These are phyloP conservation scores for Sialis fuliginosa DNA, from an alignment of 2,888 invertebrate species.

Conservation along the genomic window DNA sequence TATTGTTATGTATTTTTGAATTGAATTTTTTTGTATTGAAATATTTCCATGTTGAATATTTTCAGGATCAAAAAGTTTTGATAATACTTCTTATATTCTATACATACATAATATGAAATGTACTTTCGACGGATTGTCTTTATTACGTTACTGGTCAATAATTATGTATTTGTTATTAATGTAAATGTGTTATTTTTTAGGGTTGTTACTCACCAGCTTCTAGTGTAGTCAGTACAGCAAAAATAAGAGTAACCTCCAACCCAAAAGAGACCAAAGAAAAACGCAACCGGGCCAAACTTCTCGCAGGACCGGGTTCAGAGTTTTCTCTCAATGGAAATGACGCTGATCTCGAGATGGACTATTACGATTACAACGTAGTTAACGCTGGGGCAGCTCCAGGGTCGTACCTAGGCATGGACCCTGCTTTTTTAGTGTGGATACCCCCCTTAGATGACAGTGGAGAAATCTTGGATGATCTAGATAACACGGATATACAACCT, in stretches of 20 bases:
- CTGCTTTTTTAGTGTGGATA: conserved; percentile 75
- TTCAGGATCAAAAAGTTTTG: too few relatives aligned
- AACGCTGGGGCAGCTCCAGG: conserved; percentile 71
- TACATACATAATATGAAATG: too few relatives aligned
- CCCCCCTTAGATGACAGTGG: conserved; percentile 56
- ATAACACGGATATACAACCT: conserved; percentile 25
- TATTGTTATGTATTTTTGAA: too few relatives aligned
- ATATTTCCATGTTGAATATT: too few relatives aligned
- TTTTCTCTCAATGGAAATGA: conserved; percentile 58
- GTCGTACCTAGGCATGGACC: conserved; percentile 77
- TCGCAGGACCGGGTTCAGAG: conserved; percentile 53
- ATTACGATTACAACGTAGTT: conserved; percentile 77
- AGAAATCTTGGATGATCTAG: conserved; percentile 42
- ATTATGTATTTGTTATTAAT: too few relatives aligned
- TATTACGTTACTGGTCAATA: too few relatives aligned
- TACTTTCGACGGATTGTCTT: too few relatives aligned
- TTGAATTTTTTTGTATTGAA: too few relatives aligned
- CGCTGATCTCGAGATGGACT: conserved; percentile 66
- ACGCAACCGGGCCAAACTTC: conserved; percentile 49
- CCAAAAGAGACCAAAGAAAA: conserved; percentile 65
- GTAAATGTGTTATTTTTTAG: conserved; percentile 22
- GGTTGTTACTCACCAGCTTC: conserved; percentile 55
- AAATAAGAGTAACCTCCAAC: conserved; percentile 40
- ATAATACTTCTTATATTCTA: too few relatives aligned
- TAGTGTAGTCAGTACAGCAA: conserved; percentile 46